phyloP scores from a whole-genome alignment of 2,113 vertebrate species.

The Ondatra zibethicus region DNA sequence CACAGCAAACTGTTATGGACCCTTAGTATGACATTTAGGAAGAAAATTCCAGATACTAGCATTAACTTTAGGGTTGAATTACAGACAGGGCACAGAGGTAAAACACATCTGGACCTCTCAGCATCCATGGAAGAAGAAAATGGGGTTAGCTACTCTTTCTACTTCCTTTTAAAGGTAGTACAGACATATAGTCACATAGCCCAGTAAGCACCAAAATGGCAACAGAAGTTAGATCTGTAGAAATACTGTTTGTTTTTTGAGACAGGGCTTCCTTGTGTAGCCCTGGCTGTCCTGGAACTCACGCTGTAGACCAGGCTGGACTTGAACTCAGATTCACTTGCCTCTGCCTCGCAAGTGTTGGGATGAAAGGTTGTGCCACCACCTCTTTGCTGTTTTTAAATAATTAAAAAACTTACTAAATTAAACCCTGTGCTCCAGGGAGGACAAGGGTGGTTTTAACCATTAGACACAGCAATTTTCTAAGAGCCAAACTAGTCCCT shows the following conservation, averaged over 20 bases:
- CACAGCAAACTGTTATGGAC: slow-evolving; percentile 1
- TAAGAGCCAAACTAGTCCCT: neutral
- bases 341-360: neutral
- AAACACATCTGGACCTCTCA: neutral
- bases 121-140: slow-evolving; percentile 15
- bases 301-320: neutral
- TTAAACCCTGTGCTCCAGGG: neutral
- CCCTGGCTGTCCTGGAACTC: neutral
- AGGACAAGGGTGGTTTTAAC: neutral
- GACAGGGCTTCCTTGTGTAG: neutral
- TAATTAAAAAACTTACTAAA: slow-evolving; percentile 12
- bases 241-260: neutral
- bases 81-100: neutral
- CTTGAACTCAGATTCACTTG: neutral
- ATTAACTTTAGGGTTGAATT: slow-evolving; percentile 9
- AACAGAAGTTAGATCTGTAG: neutral
- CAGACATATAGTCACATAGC: neutral
- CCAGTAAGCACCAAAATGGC: neutral
- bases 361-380: neutral
- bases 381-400: neutral
- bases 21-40: slow-evolving; percentile 25
- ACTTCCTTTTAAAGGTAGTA: slow-evolving; percentile 16
- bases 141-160: neutral
- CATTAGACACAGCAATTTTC: neutral
- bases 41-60: slow-evolving; percentile 1